Conservation (phyloP, 2,888 invertebrate genomes). For the Aphidius colemani region DNA sequence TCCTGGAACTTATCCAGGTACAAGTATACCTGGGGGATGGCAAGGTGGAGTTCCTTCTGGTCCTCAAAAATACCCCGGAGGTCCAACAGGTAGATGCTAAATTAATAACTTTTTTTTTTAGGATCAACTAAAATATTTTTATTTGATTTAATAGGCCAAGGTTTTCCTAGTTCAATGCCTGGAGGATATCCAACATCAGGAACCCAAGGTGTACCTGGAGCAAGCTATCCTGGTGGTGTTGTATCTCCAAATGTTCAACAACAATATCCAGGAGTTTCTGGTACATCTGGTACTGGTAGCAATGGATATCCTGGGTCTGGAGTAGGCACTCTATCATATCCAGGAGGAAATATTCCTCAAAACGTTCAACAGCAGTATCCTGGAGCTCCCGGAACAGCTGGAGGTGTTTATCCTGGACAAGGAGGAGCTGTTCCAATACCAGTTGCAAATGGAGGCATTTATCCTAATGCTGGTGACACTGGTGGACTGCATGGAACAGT, state of each 20-base stretch:
- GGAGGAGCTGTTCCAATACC: constrained; percentile 25
- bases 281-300: neutral
- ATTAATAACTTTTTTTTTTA: too few relatives aligned
- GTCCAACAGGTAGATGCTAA: too few relatives aligned
- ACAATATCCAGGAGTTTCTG: constrained; percentile 9
- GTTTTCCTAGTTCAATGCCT: too few relatives aligned
- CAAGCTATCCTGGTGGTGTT: constrained; percentile 1
- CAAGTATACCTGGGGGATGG: constrained; percentile 1
- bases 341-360: neutral
- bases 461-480: constrained; percentile 28
- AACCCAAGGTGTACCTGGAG: neutral
- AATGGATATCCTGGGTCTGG: too few relatives aligned
- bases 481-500: constrained; percentile 29
- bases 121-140: too few relatives aligned
- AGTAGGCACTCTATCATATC: constrained; percentile 1
- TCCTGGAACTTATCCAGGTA: constrained; percentile 33
- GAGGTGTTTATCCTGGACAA: constrained; percentile 30
- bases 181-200: constrained; percentile 5
- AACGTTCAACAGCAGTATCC: constrained; percentile 19
- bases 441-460: constrained; percentile 28
- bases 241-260: neutral
- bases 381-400: constrained; percentile 11
- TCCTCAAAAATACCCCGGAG: constrained; percentile 2
- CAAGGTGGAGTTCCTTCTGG: constrained; percentile 37
- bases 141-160: too few relatives aligned